Conservation (phyloP, 2,888 invertebrate species). For the Drosophila demipolita region DNA sequence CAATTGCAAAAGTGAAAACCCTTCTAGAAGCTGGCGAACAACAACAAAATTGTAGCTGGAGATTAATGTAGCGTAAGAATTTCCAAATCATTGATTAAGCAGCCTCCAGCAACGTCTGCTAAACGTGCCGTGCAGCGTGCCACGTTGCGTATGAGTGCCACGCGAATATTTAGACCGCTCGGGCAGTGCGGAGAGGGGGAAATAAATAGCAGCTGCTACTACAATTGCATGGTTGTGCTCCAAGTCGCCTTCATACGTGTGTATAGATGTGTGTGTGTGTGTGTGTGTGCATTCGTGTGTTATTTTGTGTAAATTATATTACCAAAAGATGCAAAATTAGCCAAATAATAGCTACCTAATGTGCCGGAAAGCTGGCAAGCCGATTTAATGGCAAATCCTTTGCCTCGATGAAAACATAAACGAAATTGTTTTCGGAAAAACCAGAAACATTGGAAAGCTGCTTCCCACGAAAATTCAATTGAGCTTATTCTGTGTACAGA, state of each 20-base stretch:
- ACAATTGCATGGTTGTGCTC: slow-evolving; percentile 57
- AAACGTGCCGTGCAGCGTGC: slow-evolving; percentile 21
- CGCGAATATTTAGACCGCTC: slow-evolving; percentile 54
- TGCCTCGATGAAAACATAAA: slow-evolving; percentile 70
- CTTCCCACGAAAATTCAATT: slow-evolving; percentile 24
- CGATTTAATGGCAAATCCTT: slow-evolving; percentile 76
- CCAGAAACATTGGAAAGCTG: neutral
- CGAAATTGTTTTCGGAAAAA: neutral
- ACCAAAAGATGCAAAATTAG: slow-evolving; percentile 80
- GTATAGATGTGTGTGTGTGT: slow-evolving; percentile 9
- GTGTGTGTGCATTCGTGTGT: slow-evolving; percentile 73
- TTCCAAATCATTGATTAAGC: slow-evolving; percentile 78
- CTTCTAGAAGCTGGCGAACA: slow-evolving; percentile 19
- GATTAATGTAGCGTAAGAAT: slow-evolving; percentile 78
- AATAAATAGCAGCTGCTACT: slow-evolving; percentile 53
- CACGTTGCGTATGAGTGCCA: slow-evolving; percentile 70
- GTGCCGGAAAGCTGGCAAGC: slow-evolving; percentile 68
- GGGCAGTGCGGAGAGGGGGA: slow-evolving; percentile 2
- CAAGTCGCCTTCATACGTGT: neutral
- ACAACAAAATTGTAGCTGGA: slow-evolving; percentile 42
- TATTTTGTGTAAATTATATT: slow-evolving; percentile 80
- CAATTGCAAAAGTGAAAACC: slow-evolving; percentile 21
- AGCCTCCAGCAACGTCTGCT: slow-evolving; percentile 29
- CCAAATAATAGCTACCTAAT: slow-evolving; percentile 79
- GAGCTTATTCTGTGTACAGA: slow-evolving; percentile 28